Evolutionary conservation across 2,797 vertebrate genomes (phyloP).

Genomic region (Yasuhikotakia modesta): DNA sequence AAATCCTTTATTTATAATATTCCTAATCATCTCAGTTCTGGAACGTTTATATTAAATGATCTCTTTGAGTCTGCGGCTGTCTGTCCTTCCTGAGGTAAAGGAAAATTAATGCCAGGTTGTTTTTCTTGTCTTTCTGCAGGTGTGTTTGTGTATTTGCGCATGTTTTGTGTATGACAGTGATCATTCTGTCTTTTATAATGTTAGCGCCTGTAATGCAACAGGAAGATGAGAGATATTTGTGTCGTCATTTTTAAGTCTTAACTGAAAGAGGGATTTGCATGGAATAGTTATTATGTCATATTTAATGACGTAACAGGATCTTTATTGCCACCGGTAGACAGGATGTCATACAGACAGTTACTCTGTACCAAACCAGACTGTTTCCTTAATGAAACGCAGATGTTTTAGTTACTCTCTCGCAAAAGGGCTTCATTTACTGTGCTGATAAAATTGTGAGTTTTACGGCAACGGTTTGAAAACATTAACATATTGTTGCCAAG

Average conservation of each 20-base stretch:
- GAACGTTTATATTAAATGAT: constrained; percentile 81
- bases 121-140: constrained; percentile 44
- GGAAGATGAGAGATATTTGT: neutral
- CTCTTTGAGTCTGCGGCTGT: constrained; percentile 51
- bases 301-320: constrained; percentile 7
- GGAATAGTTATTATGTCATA: neutral
- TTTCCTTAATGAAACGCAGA: constrained; percentile 50
- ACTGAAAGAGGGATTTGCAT: constrained; percentile 13
- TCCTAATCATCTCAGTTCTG: constrained; percentile 60
- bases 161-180: constrained; percentile 28
- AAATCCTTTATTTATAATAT: constrained; percentile 44
- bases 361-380: constrained; percentile 26
- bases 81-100: constrained; percentile 58
- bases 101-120: constrained; percentile 45
- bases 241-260: neutral
- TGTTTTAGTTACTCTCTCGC: constrained; percentile 34
- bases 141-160: constrained; percentile 27
- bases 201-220: constrained; percentile 15
- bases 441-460: constrained; percentile 17
- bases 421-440: constrained; percentile 43
- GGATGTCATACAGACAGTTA: neutral
- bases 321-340: neutral
- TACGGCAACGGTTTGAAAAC: constrained; percentile 12
- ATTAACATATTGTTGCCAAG: constrained; percentile 60
- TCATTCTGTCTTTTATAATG: neutral